These are phyloP conservation scores for Bombus waltoni DNA, from an alignment of 1,140 invertebrate species.

Conservation along the genomic window DNA sequence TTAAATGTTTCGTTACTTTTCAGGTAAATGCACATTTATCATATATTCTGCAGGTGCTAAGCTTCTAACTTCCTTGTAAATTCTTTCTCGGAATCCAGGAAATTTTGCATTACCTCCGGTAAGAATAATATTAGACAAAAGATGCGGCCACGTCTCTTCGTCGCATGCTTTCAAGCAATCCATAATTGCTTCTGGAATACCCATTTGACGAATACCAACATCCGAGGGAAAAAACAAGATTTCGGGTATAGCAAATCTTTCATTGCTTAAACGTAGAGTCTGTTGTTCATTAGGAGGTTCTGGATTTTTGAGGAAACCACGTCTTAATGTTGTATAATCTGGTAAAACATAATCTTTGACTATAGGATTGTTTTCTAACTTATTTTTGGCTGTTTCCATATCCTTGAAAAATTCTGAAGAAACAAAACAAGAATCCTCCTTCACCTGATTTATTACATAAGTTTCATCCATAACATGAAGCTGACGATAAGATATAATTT, in stretches of 20 bases:
- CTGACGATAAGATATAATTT: constrained; percentile 98
- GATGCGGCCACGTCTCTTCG: constrained; percentile 90
- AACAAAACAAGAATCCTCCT: constrained; percentile 98
- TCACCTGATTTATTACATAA: constrained; percentile 99
- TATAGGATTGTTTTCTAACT: constrained; percentile 87
- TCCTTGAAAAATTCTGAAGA: constrained; percentile 93
- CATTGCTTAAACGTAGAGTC: constrained; percentile 94
- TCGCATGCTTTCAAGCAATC: constrained; percentile 89
- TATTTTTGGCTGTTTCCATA: constrained; percentile 89
- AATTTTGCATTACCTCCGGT: constrained; percentile 95
- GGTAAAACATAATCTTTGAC: constrained; percentile 97
- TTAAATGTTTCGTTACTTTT: constrained; percentile 83
- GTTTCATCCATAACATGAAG: constrained; percentile 99
- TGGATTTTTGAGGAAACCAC: constrained; percentile 89
- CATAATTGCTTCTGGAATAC: constrained; percentile 95
- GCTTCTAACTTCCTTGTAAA: constrained; percentile 91
- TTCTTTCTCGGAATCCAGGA: constrained; percentile 92
- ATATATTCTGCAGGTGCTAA: constrained; percentile 90
- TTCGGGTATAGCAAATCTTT: constrained; percentile 96
- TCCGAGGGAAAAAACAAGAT: constrained; percentile 97
- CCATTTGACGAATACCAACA: constrained; percentile 97
- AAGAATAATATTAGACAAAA: constrained; percentile 94
- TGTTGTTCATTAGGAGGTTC: constrained; percentile 88
- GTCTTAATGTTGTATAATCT: constrained; percentile 93
- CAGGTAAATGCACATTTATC: constrained; percentile 88